Evolutionary conservation across 2,888 invertebrate genomes (phyloP), one percentile per base, ranked within the genome.

Genomic region (Folsomia manolachei): DNA sequence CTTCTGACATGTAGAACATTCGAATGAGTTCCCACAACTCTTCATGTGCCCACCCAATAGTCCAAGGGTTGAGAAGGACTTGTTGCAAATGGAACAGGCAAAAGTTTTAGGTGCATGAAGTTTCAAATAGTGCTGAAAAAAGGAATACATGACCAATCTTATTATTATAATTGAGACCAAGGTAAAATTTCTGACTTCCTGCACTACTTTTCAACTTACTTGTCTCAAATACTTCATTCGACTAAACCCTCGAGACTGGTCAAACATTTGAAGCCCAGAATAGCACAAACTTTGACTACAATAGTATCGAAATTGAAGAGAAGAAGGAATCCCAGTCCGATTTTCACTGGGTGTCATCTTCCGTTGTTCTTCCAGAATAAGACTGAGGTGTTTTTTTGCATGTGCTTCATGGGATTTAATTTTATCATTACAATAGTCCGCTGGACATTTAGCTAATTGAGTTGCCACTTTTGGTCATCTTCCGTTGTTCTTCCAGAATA

Each of bases 91-190:
- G 0, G 80, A 81, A 71, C 85, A 85, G 7, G 81, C 76, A 70
- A 83, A 83, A n/a, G 79, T 83, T 75, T 83, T 85, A 9, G 83
- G 83, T 0, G 85, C 85, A 56, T 85, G 85, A 23, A 85, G 84
- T 80, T 85, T 85, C 26, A 85, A 79, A 72, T 84, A 85, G 74
- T 85, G 85, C 85, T 85, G 76, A 1, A 81, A 78, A 63, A 52
- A 69, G 56, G 19, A 68, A 26, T 19, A 66, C 19, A 19, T 11
- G 23, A 60, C 18, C 27, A 27, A 19, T n/a, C 24, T n/a, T 7
- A 62, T 18, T 63, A 11, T 11, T 7, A 68, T 2, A 69, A 1
- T 51, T n/a, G 21, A 26, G 56, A 67, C 53, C 63, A 66, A 51
- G 7, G 61, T 21, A n/a, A n/a, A n/a, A n/a, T n/a, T n/a, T n/a